A percentile compares a stretch with the other conserved stretches of the same genome.
phyloP scores from a whole-genome alignment of 2,113 vertebrate genomes.

The Anarrhichthys ocellatus region DNA sequence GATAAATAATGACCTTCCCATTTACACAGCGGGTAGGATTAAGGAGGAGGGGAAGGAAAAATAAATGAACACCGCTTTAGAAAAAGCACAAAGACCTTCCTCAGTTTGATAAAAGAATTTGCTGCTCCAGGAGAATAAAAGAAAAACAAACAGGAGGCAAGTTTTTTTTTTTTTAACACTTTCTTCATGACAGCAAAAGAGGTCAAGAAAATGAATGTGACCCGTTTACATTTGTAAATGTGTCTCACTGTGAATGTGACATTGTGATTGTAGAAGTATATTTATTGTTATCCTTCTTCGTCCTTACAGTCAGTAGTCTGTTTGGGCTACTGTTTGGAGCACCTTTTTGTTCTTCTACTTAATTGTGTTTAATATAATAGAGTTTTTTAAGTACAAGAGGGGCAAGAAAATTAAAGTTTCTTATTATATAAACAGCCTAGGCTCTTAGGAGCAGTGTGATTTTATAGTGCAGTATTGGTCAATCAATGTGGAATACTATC shows the following conservation, averaged over 20 bases:
- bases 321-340: background rate
- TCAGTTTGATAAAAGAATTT: conserved; percentile 8
- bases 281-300: background rate
- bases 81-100: conserved; percentile 41
- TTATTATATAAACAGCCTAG: background rate
- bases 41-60: conserved; percentile 19
- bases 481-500: background rate
- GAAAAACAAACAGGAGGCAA: background rate
- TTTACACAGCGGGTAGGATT: conserved; percentile 48
- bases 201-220: background rate
- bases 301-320: background rate
- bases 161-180: background rate
- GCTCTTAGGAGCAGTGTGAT: background rate
- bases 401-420: background rate
- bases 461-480: background rate
- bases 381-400: background rate
- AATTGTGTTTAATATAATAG: background rate
- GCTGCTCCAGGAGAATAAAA: background rate
- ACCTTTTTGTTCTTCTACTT: background rate
- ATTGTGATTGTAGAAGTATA: background rate
- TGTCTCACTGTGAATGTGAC: background rate
- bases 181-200: background rate
- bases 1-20: conserved; percentile 56
- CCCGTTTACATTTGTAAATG: background rate
- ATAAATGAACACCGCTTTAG: conserved; percentile 24